Evolutionary conservation across 2,113 vertebrate species (phyloP).

Genomic region (Castor canadensis): DNA sequence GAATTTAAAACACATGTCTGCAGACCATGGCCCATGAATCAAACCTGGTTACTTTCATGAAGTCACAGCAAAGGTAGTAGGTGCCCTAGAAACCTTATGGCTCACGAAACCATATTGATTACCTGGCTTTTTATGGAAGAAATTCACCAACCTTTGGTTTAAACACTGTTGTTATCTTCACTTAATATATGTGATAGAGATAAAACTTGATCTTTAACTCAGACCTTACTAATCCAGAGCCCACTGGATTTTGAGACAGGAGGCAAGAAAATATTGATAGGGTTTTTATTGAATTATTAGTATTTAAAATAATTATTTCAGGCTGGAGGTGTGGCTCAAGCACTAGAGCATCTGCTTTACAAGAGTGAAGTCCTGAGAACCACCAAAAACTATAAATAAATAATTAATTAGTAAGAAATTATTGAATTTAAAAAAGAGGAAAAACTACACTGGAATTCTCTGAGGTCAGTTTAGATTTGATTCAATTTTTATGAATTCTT

Average conservation of each 20-base stretch:
- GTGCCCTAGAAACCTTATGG: rapidly evolving
- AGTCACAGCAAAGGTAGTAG: not conserved
- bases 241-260: not conserved
- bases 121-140: not conserved
- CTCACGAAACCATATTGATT: not conserved
- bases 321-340: no score
- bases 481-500: not conserved
- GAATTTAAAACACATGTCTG: not conserved
- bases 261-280: not conserved
- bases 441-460: not conserved
- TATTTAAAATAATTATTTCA: not conserved
- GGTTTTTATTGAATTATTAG: not conserved
- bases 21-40: not conserved
- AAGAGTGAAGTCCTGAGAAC: no score
- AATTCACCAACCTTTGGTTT: not conserved
- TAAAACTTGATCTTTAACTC: not conserved
- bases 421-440: not conserved
- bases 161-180: not conserved
- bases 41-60: not conserved
- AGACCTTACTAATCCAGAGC: not conserved
- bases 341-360: no score
- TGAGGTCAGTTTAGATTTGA: not conserved
- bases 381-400: not conserved
- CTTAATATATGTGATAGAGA: not conserved
- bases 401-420: no score